phyloP scores from a whole-genome alignment of 2,113 vertebrate species.

The Hyla sarda region DNA sequence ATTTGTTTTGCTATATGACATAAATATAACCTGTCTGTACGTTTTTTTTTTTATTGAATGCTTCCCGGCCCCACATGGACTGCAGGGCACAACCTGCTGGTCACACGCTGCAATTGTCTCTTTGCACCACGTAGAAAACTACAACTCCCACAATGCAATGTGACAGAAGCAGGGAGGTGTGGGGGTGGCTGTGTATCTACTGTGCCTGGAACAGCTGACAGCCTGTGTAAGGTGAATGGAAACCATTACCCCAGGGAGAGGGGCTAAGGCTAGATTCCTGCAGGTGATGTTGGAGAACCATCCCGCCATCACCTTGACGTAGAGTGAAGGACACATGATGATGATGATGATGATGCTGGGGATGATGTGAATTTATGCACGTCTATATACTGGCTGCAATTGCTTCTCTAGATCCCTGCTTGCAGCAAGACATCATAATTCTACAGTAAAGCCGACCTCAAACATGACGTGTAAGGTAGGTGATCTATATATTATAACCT shows the following conservation, averaged over 20 bases:
- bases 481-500: slow-evolving; percentile 33
- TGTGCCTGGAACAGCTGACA: slow-evolving; percentile 78
- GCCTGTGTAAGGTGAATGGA: slow-evolving; percentile 61
- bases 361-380: background rate
- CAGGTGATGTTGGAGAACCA: slow-evolving; percentile 13
- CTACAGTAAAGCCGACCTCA: background rate
- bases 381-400: slow-evolving; percentile 3
- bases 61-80: background rate
- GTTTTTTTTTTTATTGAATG: background rate
- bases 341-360: slow-evolving; percentile 49
- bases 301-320: background rate
- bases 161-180: slow-evolving; percentile 54
- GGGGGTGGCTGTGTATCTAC: slow-evolving; percentile 69
- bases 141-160: slow-evolving; percentile 73
- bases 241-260: slow-evolving; percentile 41
- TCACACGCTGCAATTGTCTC: slow-evolving; percentile 30
- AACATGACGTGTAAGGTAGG: slow-evolving; percentile 55
- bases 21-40: background rate
- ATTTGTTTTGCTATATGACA: too few species aligned
- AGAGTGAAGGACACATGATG: slow-evolving; percentile 21
- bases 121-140: slow-evolving; percentile 60
- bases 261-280: background rate
- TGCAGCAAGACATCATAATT: slow-evolving; percentile 53
- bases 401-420: background rate
- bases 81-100: slow-evolving; percentile 45